Percentiles rank a stretch among this genome's conserved stretches.
phyloP scores from a whole-genome alignment of 2,113 vertebrate genomes.

The Calidris pygmaea region DNA sequence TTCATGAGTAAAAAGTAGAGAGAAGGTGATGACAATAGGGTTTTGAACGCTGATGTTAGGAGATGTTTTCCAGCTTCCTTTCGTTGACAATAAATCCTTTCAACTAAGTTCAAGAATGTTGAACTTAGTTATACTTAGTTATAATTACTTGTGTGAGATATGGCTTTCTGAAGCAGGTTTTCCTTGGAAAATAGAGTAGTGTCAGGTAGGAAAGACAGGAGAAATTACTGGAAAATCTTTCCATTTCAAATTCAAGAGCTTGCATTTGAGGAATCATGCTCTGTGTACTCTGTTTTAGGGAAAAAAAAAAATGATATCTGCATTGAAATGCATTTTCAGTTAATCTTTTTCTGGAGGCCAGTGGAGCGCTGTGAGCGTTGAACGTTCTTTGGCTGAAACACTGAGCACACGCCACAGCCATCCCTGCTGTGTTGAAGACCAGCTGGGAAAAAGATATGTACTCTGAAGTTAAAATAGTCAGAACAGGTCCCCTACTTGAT shows the following conservation, averaged over 20 bases:
- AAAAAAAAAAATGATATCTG: not conserved
- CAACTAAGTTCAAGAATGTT: not conserved
- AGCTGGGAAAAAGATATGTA: constrained; percentile 34
- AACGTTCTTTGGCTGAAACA: constrained; percentile 19
- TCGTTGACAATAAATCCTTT: not conserved
- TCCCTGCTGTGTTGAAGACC: constrained; percentile 16
- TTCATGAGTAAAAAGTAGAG: not conserved
- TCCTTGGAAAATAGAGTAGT: not conserved
- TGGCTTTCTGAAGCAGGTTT: not conserved
- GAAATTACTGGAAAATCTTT: not conserved
- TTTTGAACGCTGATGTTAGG: not conserved
- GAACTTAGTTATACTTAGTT: too few species aligned
- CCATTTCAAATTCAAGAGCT: not conserved
- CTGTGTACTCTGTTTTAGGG: not conserved
- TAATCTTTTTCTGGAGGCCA: not conserved
- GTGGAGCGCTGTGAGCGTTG: constrained; percentile 10
- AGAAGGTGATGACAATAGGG: not conserved
- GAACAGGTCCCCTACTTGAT: constrained; percentile 33
- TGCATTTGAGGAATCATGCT: not conserved
- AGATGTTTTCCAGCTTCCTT: not conserved
- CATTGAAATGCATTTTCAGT: not conserved
- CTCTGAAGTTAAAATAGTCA: constrained; percentile 51
- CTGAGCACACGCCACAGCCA: not conserved
- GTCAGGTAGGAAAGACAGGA: not conserved
- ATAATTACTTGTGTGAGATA: not conserved